Conservation (phyloP, 1,140 invertebrate species). For the Mizuhopecten yessoensis region DNA sequence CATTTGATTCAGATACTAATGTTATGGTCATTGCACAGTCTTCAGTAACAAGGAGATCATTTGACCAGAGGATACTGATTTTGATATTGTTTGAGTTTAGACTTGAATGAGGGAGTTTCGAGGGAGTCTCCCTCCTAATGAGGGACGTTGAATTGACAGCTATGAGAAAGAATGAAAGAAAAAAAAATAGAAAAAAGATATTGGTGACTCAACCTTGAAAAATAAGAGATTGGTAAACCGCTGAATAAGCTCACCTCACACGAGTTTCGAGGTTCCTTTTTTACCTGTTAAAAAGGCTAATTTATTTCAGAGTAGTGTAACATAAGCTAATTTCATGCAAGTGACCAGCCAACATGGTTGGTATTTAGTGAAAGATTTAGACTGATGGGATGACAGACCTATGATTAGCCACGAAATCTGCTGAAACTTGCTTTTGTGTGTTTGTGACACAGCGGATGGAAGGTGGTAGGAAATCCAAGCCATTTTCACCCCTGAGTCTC, state of each 20-base stretch:
- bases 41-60: too few species aligned
- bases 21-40: too few species aligned
- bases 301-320: neutral
- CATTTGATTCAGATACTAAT: too few species aligned
- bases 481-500: neutral
- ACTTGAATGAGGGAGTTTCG: too few species aligned
- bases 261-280: neutral
- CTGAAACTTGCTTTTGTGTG: conserved; percentile 25
- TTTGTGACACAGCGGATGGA: neutral
- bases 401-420: neutral
- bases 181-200: too few species aligned
- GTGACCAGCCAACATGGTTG: neutral
- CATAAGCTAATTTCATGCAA: conserved; percentile 39
- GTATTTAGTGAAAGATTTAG: conserved; percentile 20
- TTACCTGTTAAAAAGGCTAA: neutral
- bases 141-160: too few species aligned
- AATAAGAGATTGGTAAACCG: neutral
- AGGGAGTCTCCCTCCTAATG: too few species aligned
- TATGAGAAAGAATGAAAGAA: too few species aligned
- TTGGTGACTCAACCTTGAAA: neutral
- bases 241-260: neutral
- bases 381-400: neutral
- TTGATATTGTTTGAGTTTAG: too few species aligned
- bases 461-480: neutral
- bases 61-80: too few species aligned